Evolutionary conservation across 2,113 vertebrate species (phyloP).

Genomic region (Hemiscyllium ocellatum): DNA sequence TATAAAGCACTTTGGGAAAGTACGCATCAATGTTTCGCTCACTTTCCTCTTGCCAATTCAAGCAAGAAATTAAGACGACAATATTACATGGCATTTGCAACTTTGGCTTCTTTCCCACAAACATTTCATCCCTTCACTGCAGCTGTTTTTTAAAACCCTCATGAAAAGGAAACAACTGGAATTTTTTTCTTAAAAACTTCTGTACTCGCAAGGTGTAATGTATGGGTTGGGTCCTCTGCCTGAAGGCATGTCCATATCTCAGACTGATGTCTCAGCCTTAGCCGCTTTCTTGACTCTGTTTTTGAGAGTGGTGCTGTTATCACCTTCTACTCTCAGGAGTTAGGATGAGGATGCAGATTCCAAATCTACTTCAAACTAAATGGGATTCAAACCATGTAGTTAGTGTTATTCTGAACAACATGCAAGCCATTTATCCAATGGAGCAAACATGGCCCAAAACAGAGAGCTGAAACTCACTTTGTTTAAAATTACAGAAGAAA

Average conservation of each 20-base stretch:
- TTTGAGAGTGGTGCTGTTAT: too few species aligned
- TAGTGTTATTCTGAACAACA: neutral
- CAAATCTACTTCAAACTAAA: neutral
- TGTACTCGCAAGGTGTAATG: neutral
- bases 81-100: neutral
- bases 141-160: neutral
- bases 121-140: neutral
- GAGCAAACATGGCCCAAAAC: neutral
- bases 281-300: too few species aligned
- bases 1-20: neutral
- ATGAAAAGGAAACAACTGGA: neutral
- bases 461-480: neutral
- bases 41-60: neutral
- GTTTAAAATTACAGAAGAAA: neutral
- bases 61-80: neutral
- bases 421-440: neutral
- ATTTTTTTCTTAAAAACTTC: neutral
- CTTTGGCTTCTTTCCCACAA: neutral
- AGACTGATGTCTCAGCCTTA: too few species aligned
- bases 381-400: neutral
- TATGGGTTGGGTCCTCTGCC: neutral
- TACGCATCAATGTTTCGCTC: neutral
- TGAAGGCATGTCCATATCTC: neutral
- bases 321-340: too few species aligned
- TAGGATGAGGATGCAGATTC: too few species aligned